Percentiles rank a stretch among this genome's conserved stretches.
Evolutionary conservation across 2,797 vertebrate species (phyloP).

Genomic region (Anguilla pacifica): DNA sequence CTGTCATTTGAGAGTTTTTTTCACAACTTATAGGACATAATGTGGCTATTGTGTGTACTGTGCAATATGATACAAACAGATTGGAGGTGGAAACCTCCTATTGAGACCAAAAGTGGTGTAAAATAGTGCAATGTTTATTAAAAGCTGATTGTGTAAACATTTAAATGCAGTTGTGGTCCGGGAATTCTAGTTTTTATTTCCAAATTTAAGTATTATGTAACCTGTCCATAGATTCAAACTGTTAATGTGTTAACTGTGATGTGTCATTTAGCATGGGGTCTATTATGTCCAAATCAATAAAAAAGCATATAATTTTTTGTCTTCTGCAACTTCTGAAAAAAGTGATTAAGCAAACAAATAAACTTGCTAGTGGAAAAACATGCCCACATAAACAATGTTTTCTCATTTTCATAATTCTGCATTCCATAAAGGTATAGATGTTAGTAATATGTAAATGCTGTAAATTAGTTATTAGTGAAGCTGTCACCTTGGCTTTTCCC

Average conservation of each 20-base stretch:
- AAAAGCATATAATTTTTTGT: background rate
- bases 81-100: background rate
- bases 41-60: background rate
- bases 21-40: background rate
- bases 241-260: background rate
- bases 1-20: background rate
- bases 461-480: background rate
- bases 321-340: background rate
- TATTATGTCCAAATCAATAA: background rate
- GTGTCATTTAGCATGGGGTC: background rate
- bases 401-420: background rate
- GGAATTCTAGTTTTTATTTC: background rate
- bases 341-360: background rate
- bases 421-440: background rate
- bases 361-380: background rate
- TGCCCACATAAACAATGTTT: background rate
- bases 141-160: background rate
- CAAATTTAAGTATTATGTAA: slow-evolving; percentile 45
- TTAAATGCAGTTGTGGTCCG: background rate
- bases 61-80: background rate
- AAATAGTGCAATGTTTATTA: background rate
- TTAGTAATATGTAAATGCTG: too few relatives aligned
- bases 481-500: background rate
- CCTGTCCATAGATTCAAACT: slow-evolving; percentile 14
- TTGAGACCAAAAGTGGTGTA: background rate